These are phyloP conservation scores for Marronus borbonicus DNA, from an alignment of 2,888 invertebrate genomes.

Conservation along the genomic window DNA sequence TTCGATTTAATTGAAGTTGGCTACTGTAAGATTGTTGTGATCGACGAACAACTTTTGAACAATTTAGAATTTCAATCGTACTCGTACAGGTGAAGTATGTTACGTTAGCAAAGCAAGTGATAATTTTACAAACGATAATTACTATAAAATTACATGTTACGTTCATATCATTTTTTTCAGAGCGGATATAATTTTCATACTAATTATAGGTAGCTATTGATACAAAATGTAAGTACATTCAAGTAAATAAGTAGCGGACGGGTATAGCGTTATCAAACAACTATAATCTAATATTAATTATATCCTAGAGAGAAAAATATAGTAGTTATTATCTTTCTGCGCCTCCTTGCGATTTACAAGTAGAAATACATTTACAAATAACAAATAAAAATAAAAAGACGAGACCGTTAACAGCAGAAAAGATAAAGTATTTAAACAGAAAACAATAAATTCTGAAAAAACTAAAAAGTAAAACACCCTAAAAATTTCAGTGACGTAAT, in stretches of 20 bases:
- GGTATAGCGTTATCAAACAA: background rate
- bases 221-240: background rate
- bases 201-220: constrained; percentile 22
- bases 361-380: too few species aligned
- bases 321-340: too few species aligned
- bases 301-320: too few species aligned
- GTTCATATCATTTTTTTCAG: constrained; percentile 8
- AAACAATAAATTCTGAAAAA: too few species aligned
- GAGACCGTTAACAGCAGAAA: too few species aligned
- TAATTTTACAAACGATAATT: constrained; percentile 39
- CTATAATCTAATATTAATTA: background rate
- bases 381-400: too few species aligned
- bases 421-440: too few species aligned
- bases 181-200: constrained; percentile 20
- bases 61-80: constrained; percentile 56
- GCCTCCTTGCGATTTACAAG: too few species aligned
- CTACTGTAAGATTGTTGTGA: constrained; percentile 62
- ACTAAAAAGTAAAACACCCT: too few species aligned
- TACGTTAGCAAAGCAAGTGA: constrained; percentile 36
- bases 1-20: constrained; percentile 67
- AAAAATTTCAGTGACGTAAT: too few species aligned
- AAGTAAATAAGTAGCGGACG: background rate
- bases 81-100: constrained; percentile 31
- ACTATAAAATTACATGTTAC: constrained; percentile 41
- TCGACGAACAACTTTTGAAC: constrained; percentile 56